Percentiles rank a stretch among this genome's conserved stretches.
These are phyloP conservation scores for Ommatoiulus sabulosus DNA, from an alignment of 2,888 invertebrate genomes.

Conservation along the genomic window DNA sequence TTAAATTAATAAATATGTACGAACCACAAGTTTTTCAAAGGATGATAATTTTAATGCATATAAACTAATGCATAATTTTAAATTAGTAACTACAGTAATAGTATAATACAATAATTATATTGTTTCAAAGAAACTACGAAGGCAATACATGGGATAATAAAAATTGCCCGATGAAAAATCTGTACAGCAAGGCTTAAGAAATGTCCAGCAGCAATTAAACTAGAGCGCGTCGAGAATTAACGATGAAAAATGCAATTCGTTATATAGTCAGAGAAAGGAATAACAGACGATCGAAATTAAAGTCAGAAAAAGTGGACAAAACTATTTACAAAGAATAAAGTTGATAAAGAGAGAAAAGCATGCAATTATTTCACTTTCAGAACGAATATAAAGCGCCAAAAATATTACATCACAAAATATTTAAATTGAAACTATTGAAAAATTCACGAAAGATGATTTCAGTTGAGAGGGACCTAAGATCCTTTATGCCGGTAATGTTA, in stretches of 20 bases:
- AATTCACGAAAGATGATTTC: not conserved
- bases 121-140: slow-evolving; percentile 55
- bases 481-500: too few relatives aligned
- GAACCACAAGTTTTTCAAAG: not conserved
- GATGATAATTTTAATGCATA: slow-evolving; percentile 48
- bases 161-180: slow-evolving; percentile 41
- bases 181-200: slow-evolving; percentile 35
- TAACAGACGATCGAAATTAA: not conserved
- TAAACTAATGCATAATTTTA: slow-evolving; percentile 47
- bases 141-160: slow-evolving; percentile 52
- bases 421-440: not conserved
- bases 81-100: slow-evolving; percentile 42
- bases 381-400: not conserved
- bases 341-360: not conserved
- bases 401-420: not conserved
- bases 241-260: not conserved
- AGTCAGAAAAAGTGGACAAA: not conserved
- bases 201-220: slow-evolving; percentile 7
- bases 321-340: not conserved
- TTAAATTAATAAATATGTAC: not conserved
- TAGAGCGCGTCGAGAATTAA: not conserved
- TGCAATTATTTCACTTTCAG: not conserved
- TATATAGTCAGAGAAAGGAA: not conserved
- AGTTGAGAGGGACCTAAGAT: too few relatives aligned
- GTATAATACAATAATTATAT: slow-evolving; percentile 48